These are phyloP conservation scores for Boleophthalmus pectinirostris DNA, from an alignment of 2,113 vertebrate genomes.

Conservation along the genomic window DNA sequence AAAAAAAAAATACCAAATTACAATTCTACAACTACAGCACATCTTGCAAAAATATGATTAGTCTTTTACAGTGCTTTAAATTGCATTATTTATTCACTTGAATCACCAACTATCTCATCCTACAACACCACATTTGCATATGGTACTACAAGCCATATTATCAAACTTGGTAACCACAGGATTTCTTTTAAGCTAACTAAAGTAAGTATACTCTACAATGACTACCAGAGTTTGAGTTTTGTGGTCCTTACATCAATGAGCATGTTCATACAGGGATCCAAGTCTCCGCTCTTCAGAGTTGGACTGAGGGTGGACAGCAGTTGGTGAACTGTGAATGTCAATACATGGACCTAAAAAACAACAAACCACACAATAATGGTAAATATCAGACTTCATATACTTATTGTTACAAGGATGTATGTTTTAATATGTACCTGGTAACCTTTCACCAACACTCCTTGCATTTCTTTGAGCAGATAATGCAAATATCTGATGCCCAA, in stretches of 20 bases:
- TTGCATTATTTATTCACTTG: no score
- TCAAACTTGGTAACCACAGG: no score
- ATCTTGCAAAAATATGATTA: no score
- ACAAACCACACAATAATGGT: not conserved
- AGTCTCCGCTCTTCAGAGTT: conserved; percentile 83
- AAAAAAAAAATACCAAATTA: no score
- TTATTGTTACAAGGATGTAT: not conserved
- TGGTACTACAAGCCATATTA: no score
- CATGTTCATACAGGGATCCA: conserved; percentile 89
- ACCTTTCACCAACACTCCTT: conserved; percentile 85
- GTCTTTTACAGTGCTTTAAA: no score
- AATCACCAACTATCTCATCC: no score
- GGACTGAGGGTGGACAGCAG: conserved; percentile 81
- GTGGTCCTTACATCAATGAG: conserved; percentile 80
- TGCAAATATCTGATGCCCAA: conserved; percentile 87
- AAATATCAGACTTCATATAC: not conserved
- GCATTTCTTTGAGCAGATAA: conserved; percentile 92
- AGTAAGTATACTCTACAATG: not conserved
- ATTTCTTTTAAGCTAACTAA: not conserved
- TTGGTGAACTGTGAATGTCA: conserved; percentile 91
- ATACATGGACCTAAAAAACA: conserved; percentile 86
- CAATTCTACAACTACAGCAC: no score
- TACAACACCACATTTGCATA: no score
- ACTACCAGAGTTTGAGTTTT: no score
- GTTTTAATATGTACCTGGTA: conserved; percentile 86